Evolutionary conservation across 2,797 vertebrate species (phyloP), one percentile per base, ranked within the genome.

Genomic region (Phaenicophaeus curvirostris): DNA sequence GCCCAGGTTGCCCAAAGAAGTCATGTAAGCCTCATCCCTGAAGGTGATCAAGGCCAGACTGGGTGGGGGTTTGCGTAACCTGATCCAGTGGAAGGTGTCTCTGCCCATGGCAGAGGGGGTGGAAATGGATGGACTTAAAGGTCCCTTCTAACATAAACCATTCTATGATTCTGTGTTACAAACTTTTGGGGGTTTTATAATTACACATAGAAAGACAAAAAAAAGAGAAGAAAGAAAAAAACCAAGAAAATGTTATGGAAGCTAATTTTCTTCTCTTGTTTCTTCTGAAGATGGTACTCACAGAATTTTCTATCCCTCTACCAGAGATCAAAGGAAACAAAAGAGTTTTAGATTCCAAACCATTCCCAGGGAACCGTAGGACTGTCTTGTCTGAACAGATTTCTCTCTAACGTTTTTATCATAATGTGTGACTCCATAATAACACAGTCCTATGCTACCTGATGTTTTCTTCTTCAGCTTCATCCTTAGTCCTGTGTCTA

Each of bases 321-420:
- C 6, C 51, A 31, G 30, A 76, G 30, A 86, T 62, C 69, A 90
- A 86, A 94, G 87, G 39, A 87, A 91, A 66, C 5, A 59, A 23
- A 42, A 63, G 37, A 59, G 20, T 53, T 81, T 86, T 81, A n/a
- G 31, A 62, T 35, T 81, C 33, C 46, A 94, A 72, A 78, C 78
- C 77, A 54, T 5, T 44, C 27, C 12, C 21, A 71, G 12, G 18
- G 15, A 72, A 71, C 25, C 17, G 46, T 12, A 85, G 14, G 25
- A n/a, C 23, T 83, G 35, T 33, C 46, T 82, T 44, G 13, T 53
- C 46, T 74, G 61, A 84, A 78, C 6, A 90, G 6, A 72, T 54
- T 86, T 81, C 23, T 57, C 50, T 68, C 12, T 61, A 31, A 46
- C 35, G 48, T 87, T 80, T 80, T 61, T 7, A 6, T 55, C 19